Evolutionary conservation across 2,797 vertebrate genomes (phyloP), one percentile per base, ranked within the genome.

Genomic region (Sebastes wilsoni): DNA sequence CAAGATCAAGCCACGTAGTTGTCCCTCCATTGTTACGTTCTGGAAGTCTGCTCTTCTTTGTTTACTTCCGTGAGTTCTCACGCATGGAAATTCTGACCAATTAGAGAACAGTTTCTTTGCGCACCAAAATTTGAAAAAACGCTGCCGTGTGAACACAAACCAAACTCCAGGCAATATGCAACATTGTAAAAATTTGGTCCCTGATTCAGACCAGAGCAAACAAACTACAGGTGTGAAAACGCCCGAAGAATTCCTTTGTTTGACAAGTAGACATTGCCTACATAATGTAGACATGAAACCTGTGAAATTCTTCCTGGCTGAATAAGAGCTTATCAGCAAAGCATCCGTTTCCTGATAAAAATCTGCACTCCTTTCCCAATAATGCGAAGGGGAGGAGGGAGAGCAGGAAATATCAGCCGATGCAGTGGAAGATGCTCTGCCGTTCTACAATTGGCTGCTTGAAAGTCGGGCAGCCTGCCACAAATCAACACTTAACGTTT

Each of bases 401-500:
- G 79, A 55, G 79, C 67, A 88, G 86, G 83, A 88, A 87, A 79
- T 42, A 91, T 93, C 87, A 83, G 81, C 75, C 10, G 86, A 92
- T 91, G 52, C 72, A 56, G 77, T 78, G 79, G 87, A 90, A 84
- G 91, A 89, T 82, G 88, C 86, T 78, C 46, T 75, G 30, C 85
- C 70, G 55, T 6, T 77, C 34, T 36, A 12, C 83, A 38, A 91
- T 88, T 91, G 91, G 85, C 86, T 90, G 62, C 85, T 78, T 55
- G 65, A 60, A 88, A 92, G 85, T 80, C 20, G 84, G 90, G 90
- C 87, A 76, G 84, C 13, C 36, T 55, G 85, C 86, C 85, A 81
- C 89, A 84, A 87, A 88, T 86, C 87, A 82, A 87, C 91, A 88
- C 89, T 93, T 88, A 86, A 83, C 58, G 70, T 84, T 92, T 11